phyloP scores from a whole-genome alignment of 2,113 vertebrate species.

The Sminthopsis crassicaudata region DNA sequence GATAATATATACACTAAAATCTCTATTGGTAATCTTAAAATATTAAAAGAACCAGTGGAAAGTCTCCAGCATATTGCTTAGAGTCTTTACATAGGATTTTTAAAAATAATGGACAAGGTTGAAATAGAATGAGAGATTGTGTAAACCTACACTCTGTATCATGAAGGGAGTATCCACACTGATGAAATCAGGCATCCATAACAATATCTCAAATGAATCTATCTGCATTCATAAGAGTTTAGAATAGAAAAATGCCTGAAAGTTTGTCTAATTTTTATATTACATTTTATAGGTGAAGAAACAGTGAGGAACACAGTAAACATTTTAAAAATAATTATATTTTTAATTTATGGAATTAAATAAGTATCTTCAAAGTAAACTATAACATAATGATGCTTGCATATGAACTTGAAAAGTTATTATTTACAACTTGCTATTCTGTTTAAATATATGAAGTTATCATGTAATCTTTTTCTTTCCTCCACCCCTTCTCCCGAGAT shows the following conservation, averaged over 20 bases:
- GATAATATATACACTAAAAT: background rate
- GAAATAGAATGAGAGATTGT: background rate
- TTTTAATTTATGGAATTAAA: too few species aligned
- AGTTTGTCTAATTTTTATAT: background rate
- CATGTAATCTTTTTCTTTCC: too few species aligned
- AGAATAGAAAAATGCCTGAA: background rate
- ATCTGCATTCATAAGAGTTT: background rate
- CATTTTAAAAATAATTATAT: background rate
- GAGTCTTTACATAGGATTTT: background rate
- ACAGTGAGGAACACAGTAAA: background rate
- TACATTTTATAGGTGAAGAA: background rate
- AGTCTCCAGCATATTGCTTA: background rate
- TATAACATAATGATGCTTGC: too few species aligned
- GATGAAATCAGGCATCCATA: background rate
- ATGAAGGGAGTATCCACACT: background rate
- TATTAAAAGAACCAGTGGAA: background rate
- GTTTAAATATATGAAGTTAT: too few species aligned
- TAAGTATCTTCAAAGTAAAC: too few species aligned
- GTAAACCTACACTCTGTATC: background rate
- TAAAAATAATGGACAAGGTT: background rate
- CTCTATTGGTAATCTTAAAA: background rate
- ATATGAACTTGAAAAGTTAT: too few species aligned
- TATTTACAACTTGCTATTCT: too few species aligned
- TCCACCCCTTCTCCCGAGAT: too few species aligned
- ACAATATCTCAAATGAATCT: background rate